Evolutionary conservation across 1,140 invertebrate genomes (phyloP).

Genomic region (Apocrypta bakeri): DNA sequence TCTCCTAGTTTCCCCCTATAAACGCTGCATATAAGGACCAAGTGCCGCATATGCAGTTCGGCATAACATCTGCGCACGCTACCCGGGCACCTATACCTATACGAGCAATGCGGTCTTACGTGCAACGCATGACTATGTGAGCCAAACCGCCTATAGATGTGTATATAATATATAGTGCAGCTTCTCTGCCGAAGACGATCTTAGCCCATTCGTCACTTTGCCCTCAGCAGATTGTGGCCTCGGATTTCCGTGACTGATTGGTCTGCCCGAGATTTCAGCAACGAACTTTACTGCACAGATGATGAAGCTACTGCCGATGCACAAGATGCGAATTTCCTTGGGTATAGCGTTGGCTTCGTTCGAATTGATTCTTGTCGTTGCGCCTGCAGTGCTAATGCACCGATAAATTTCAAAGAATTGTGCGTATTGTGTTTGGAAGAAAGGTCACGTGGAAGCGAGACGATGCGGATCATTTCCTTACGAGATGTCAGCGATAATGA

Average conservation of each 20-base stretch:
- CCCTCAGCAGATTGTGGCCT: background rate
- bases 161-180: too few species aligned
- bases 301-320: background rate
- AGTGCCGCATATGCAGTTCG: background rate
- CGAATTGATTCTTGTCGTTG: background rate
- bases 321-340: background rate
- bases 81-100: background rate
- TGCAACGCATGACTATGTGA: background rate
- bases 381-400: background rate
- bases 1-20: background rate
- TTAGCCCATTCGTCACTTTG: slow-evolving; percentile 31
- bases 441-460: background rate
- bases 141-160: background rate
- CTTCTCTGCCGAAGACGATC: slow-evolving; percentile 8
- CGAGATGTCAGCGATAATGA: background rate
- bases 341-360: background rate
- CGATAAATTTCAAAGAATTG: slow-evolving; percentile 5
- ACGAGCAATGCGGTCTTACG: background rate
- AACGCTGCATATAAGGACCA: background rate
- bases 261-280: slow-evolving; percentile 15
- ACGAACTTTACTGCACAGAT: slow-evolving; percentile 1
- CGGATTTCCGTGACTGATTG: slow-evolving; percentile 34
- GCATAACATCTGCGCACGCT: background rate
- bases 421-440: background rate
- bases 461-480: background rate